phyloP scores from a whole-genome alignment of 2,888 invertebrate species.

The Palloptera scutellata region DNA sequence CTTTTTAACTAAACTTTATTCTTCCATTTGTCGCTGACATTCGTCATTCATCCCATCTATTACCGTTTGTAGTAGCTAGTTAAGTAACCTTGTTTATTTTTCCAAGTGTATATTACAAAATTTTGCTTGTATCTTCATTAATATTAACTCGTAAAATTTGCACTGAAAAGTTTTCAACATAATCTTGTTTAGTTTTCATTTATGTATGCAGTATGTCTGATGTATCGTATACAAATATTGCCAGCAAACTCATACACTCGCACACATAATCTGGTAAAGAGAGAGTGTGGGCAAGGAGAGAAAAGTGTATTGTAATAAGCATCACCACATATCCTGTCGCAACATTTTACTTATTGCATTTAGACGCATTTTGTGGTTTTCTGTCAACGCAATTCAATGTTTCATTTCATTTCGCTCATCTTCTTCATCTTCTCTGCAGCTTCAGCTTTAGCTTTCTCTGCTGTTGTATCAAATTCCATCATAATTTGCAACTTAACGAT shows the following conservation, averaged over 20 bases:
- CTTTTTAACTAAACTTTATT: not conserved
- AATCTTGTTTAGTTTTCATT: slow-evolving; percentile 33
- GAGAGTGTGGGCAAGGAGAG: not conserved
- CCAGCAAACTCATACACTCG: too few relatives aligned
- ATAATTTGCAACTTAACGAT: slow-evolving; percentile 10
- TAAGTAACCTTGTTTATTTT: not conserved
- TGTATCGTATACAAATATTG: not conserved
- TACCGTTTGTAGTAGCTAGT: not conserved
- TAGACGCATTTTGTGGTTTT: slow-evolving; percentile 12
- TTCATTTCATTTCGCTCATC: not conserved
- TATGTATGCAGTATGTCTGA: slow-evolving; percentile 14
- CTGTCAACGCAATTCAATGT: slow-evolving; percentile 6
- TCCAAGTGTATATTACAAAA: not conserved
- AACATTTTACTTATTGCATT: not conserved
- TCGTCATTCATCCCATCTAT: not conserved
- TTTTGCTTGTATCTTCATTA: slow-evolving; percentile 25
- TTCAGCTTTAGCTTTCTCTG: not conserved
- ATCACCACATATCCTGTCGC: slow-evolving; percentile 12
- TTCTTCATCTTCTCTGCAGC: not conserved
- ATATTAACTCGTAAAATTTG: slow-evolving; percentile 30
- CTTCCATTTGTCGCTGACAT: not conserved
- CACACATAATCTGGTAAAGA: too few relatives aligned
- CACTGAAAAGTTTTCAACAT: slow-evolving; percentile 20
- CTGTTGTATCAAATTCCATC: slow-evolving; percentile 13
- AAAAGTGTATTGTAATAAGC: slow-evolving; percentile 1